phyloP scores from a whole-genome alignment of 2,888 invertebrate genomes.

The Lamproptera curius region DNA sequence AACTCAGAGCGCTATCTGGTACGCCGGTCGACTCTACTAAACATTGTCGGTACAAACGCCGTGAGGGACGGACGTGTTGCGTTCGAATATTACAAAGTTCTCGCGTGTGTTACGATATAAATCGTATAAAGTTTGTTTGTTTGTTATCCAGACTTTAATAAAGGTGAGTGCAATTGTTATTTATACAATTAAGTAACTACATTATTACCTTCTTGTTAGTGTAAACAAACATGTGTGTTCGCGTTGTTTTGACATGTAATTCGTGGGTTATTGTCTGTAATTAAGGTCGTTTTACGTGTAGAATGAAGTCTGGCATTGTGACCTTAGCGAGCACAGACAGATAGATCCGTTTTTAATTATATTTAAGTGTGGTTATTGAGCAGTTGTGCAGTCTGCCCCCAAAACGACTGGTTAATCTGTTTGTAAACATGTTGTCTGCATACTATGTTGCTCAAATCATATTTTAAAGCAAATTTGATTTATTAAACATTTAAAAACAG shows the following conservation, averaged over 20 bases:
- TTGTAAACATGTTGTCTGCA: too few relatives aligned
- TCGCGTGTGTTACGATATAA: conserved; percentile 13
- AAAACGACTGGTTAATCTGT: too few relatives aligned
- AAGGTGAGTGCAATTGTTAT: conserved; percentile 1
- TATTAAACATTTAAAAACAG: too few relatives aligned
- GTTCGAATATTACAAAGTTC: background rate
- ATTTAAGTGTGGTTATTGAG: background rate
- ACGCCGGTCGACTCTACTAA: background rate
- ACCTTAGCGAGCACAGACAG: conserved; percentile 8
- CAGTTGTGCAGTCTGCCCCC: background rate
- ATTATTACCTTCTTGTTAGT: background rate
- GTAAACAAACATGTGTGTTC: conserved; percentile 3
- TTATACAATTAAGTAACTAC: background rate
- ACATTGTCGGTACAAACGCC: conserved; percentile 9
- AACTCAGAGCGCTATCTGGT: conserved; percentile 11
- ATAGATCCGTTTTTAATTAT: conserved; percentile 9
- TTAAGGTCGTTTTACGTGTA: conserved; percentile 8
- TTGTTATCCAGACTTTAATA: background rate
- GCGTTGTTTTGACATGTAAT: background rate
- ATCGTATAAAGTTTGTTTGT: background rate
- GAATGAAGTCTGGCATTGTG: conserved; percentile 5
- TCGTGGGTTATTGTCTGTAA: conserved; percentile 3
- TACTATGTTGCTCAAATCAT: too few relatives aligned
- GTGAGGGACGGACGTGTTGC: background rate
- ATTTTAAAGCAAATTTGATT: too few relatives aligned